A percentile compares a stretch with the other conserved stretches of the same genome.
phyloP scores from a whole-genome alignment of 2,797 vertebrate species.

The Eulemur albifrons region DNA sequence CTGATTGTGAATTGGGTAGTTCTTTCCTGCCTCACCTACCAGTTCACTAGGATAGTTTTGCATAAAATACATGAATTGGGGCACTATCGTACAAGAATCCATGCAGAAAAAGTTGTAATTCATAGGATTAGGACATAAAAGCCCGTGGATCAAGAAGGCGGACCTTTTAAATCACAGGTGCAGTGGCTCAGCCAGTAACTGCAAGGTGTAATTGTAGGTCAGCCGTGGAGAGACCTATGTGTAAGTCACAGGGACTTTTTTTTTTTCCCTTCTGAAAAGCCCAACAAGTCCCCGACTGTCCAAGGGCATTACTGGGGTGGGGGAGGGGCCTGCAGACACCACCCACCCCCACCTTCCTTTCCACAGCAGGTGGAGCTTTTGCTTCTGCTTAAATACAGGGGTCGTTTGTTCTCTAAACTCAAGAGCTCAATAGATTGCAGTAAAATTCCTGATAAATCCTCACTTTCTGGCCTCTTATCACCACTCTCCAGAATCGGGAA shows the following conservation, averaged over 20 bases:
- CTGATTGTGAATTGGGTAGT: not conserved
- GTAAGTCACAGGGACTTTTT: not conserved
- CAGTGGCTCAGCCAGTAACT: not conserved
- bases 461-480: not conserved
- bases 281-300: not conserved
- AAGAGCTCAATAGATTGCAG: not conserved
- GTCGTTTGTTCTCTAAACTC: not conserved
- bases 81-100: not conserved
- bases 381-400: not conserved
- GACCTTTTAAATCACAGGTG: not conserved
- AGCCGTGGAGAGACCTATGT: not conserved
- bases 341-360: fast-evolving
- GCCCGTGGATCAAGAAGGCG: not conserved
- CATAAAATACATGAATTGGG: not conserved
- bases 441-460: not conserved
- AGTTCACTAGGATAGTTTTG: not conserved
- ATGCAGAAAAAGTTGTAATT: not conserved
- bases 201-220: not conserved
- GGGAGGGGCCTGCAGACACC: not conserved
- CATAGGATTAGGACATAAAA: not conserved
- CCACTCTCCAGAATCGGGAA: not conserved
- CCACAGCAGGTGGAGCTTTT: not conserved
- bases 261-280: not conserved
- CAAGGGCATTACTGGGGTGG: not conserved
- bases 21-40: not conserved